These are phyloP conservation scores for Pocillopora damicornis DNA, from an alignment of 64 coral and sea anemone genomes.

Conservation along the genomic window DNA sequence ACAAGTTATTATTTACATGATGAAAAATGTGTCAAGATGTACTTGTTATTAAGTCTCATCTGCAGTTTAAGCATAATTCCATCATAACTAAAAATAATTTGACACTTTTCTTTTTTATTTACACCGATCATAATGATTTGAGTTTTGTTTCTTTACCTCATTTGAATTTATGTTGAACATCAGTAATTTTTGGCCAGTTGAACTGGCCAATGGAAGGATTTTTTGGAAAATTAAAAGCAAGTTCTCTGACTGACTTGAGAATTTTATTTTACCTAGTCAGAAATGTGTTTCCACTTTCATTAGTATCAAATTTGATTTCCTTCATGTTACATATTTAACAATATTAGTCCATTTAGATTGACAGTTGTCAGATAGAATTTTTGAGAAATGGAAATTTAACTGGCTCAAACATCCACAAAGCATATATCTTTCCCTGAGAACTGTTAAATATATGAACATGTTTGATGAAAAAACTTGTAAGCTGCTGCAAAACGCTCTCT, in stretches of 20 bases:
- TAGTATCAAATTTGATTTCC: neutral
- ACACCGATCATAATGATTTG: neutral
- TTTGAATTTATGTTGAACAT: too few relatives aligned
- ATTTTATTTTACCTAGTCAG: too few relatives aligned
- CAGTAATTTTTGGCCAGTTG: too few relatives aligned
- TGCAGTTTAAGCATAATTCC: neutral
- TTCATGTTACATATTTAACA: neutral
- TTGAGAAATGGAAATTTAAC: neutral
- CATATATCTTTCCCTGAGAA: neutral
- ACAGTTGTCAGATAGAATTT: neutral
- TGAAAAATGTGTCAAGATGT: neutral
- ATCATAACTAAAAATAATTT: slow-evolving; percentile 10
- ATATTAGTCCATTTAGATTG: neutral
- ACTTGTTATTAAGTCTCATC: neutral
- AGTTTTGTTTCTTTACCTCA: neutral
- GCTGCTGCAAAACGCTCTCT: too few relatives aligned
- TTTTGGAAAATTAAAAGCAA: too few relatives aligned
- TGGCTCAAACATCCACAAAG: neutral
- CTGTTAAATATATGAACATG: too few relatives aligned
- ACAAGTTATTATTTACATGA: slow-evolving; percentile 3
- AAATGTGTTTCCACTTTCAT: neutral
- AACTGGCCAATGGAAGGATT: too few relatives aligned
- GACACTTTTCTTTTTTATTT: neutral
- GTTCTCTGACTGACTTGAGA: too few relatives aligned
- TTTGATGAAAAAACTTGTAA: too few relatives aligned